Conservation (phyloP, 2,888 invertebrate species). For the Papilio gigon region DNA sequence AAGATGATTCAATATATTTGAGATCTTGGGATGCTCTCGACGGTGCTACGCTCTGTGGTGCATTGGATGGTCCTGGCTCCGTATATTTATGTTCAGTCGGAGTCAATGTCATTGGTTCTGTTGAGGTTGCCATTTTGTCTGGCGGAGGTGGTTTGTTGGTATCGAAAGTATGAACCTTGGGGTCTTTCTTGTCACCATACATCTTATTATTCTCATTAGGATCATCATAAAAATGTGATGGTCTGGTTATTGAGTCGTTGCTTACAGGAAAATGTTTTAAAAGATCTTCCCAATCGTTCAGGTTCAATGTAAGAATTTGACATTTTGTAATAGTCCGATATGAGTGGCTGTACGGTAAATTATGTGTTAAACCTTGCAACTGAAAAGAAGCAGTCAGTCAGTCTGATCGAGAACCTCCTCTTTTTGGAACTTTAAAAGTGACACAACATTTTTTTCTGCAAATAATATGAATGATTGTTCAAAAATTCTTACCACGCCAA, state of each 20-base stretch:
- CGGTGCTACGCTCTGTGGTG: not conserved
- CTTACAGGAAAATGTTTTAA: conserved; percentile 65
- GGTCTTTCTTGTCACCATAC: conserved; percentile 36
- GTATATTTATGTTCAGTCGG: conserved; percentile 15
- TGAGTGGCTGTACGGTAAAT: conserved; percentile 59
- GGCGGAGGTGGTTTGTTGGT: not conserved
- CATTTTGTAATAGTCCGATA: conserved; percentile 61
- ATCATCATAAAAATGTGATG: conserved; percentile 42
- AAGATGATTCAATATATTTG: conserved; percentile 8
- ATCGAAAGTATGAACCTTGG: conserved; percentile 39
- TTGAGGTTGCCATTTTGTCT: not conserved
- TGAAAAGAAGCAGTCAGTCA: conserved; percentile 49
- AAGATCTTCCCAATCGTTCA: conserved; percentile 65
- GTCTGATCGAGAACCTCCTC: too few species aligned
- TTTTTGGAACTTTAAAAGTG: too few species aligned
- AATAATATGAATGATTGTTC: not conserved
- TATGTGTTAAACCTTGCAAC: conserved; percentile 63
- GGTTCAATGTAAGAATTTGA: conserved; percentile 62
- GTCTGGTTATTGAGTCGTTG: conserved; percentile 54
- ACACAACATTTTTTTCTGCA: not conserved
- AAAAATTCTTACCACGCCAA: conserved; percentile 60
- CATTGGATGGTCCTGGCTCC: not conserved
- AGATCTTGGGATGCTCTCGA: not conserved
- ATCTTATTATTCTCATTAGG: conserved; percentile 36
- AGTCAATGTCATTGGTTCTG: conserved; percentile 21